Evolutionary conservation across 2,888 invertebrate species (phyloP).

Genomic region (Chaitophorus viminalis): DNA sequence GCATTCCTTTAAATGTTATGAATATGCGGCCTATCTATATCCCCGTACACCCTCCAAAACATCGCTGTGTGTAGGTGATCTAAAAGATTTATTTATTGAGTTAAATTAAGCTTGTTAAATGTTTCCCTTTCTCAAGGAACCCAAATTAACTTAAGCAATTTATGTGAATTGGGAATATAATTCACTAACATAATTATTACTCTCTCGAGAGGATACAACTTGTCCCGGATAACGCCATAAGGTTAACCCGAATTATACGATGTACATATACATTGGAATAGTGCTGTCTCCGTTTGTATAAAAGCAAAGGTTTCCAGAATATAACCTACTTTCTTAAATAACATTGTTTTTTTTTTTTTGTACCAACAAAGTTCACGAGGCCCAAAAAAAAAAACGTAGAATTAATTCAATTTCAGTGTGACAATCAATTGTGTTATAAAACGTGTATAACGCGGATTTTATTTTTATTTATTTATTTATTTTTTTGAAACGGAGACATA

Average conservation of each 20-base stretch:
- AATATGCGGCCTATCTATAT: too few species aligned
- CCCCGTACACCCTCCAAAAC: too few species aligned
- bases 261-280: background rate
- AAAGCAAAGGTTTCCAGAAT: background rate
- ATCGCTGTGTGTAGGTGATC: too few species aligned
- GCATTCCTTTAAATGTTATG: too few species aligned
- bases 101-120: conserved; percentile 22
- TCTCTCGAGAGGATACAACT: background rate
- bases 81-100: background rate
- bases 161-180: conserved; percentile 12
- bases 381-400: too few species aligned
- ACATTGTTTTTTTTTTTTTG: too few species aligned
- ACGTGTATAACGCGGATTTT: too few species aligned
- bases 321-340: background rate
- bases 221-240: conserved; percentile 1
- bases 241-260: background rate
- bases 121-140: conserved; percentile 3
- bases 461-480: too few species aligned
- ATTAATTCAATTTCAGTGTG: too few species aligned
- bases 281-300: background rate
- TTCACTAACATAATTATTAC: conserved; percentile 40
- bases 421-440: too few species aligned
- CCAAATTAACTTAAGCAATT: conserved; percentile 40
- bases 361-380: too few species aligned
- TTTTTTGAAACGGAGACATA: too few species aligned